Evolutionary conservation across 2,797 vertebrate species (phyloP), one percentile per base, ranked within the genome.

Genomic region (Rhinichthys osculus): DNA sequence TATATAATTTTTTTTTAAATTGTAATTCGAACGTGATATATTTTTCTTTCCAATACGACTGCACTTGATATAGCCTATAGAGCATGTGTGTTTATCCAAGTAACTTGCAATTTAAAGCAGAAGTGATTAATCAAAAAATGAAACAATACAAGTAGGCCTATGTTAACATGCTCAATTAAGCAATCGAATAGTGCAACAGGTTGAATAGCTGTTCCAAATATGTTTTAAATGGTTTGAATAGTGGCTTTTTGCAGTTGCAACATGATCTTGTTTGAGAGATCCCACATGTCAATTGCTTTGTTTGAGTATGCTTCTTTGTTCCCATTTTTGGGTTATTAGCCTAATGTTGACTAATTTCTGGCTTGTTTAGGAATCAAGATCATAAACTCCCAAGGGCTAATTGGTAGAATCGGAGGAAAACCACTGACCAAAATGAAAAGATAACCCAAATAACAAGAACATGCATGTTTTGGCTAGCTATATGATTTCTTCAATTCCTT

Each of bases 141-240:
- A 64, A 27, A 62, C 23, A 59, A 59, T 59, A 27, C 59, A 27
- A 62, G 57, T 23, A 27, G n/a, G 59, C 59, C n/a, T 13, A n/a
- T 44, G 10, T 44, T 44, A 44, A 47, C 3, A 47, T 4, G 9
- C 40, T 42, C 9, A 10, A 42, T 42, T 10, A 59, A 11, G 1
- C n/a, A 44, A 4, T 5, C 3, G 21, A 42, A 50, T 19, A 30
- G 16, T 33, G 16, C 17, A 14, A 23, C 2, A 21, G 78, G 2
- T 82, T 33, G 23, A 40, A 82, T 59, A 57, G 52, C 50, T 71
- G 19, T 21, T 64, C 23, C 77, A 62, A 62, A 78, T 42, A 40
- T 21, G 33, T n/a, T 42, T 42, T 8, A 11, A 40, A 57, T 78
- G 57, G 38, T 54, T 54, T 67, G 8, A 67, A 50, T 52, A 8